Evolutionary conservation across 2,888 invertebrate genomes (phyloP).

Genomic region (Mythimna albipuncta): DNA sequence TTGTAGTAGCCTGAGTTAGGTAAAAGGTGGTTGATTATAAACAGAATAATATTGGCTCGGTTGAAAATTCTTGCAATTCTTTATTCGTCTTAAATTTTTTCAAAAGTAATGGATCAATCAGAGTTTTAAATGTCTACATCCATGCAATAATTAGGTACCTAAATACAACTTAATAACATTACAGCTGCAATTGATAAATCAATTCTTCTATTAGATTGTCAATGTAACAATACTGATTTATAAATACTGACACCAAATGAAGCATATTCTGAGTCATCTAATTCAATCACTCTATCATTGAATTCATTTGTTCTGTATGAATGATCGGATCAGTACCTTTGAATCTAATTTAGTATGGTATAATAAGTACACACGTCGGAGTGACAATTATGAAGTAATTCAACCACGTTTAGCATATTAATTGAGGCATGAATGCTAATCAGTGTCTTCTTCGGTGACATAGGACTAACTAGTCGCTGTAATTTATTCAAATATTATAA

Average conservation of each 20-base stretch:
- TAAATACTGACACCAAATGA: constrained; percentile 14
- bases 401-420: constrained; percentile 36
- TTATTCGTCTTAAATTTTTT: neutral
- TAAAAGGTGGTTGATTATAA: neutral
- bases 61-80: neutral
- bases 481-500: neutral
- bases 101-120: neutral
- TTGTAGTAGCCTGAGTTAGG: neutral
- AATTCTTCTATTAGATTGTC: neutral
- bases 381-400: constrained; percentile 45
- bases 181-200: neutral
- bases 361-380: constrained; percentile 12
- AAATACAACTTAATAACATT: too few species aligned
- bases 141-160: too few species aligned
- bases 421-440: constrained; percentile 30
- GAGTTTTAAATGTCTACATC: neutral
- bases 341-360: neutral
- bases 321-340: constrained; percentile 5
- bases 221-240: constrained; percentile 19
- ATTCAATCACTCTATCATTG: constrained; percentile 5
- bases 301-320: constrained; percentile 24
- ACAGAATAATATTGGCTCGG: neutral
- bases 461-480: neutral
- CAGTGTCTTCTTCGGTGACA: constrained; percentile 1
- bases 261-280: neutral